Conservation (phyloP, 1,140 invertebrate species). For the Heliconius nattereri region DNA sequence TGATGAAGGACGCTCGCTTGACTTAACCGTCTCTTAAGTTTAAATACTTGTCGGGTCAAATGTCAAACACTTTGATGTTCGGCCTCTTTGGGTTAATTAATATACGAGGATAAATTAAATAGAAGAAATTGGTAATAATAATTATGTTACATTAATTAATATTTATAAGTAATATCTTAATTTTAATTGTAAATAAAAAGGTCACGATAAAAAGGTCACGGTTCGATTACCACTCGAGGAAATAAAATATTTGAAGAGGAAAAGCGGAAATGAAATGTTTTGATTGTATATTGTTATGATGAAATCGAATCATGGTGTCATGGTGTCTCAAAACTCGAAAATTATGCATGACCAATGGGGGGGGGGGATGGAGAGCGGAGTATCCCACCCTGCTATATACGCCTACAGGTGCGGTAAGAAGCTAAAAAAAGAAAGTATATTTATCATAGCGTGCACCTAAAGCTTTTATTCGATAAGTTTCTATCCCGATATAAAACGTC, state of each 20-base stretch:
- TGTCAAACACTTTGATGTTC: slow-evolving; percentile 11
- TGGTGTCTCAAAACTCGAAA: no score
- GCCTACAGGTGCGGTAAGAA: background rate
- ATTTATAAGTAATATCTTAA: background rate
- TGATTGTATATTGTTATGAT: no score
- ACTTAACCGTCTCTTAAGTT: slow-evolving; percentile 12
- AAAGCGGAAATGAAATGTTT: no score
- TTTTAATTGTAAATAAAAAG: no score
- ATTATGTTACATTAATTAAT: background rate
- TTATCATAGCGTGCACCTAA: slow-evolving; percentile 3
- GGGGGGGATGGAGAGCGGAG: background rate
- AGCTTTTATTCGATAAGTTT: background rate
- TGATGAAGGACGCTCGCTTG: slow-evolving; percentile 12
- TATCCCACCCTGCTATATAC: background rate
- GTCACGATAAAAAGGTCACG: no score
- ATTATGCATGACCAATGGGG: no score
- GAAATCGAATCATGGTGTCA: no score
- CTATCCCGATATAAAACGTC: background rate
- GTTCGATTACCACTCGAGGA: no score
- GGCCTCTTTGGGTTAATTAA: background rate
- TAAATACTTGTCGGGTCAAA: slow-evolving; percentile 9
- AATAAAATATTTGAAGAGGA: no score
- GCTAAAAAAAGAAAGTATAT: background rate
- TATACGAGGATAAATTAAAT: background rate
- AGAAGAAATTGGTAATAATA: background rate